phyloP scores from a whole-genome alignment of 2,113 vertebrate species.

The Xyrauchen texanus region DNA sequence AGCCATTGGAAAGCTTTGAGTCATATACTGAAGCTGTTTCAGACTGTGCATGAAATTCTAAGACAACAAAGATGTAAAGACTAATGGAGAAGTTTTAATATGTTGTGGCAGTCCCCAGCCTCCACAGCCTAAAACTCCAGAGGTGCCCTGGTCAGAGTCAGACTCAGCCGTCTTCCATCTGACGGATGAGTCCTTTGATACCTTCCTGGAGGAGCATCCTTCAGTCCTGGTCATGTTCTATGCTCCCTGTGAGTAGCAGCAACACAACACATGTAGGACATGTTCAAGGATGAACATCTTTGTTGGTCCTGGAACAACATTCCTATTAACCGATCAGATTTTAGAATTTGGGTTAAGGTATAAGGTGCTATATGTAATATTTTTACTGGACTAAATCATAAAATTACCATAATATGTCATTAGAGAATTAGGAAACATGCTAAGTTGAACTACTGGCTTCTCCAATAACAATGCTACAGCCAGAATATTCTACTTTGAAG shows the following conservation, averaged over 20 bases:
- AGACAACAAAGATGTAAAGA: background rate
- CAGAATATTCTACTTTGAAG: too few species aligned
- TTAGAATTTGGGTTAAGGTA: too few species aligned
- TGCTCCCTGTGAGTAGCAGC: conserved; percentile 90
- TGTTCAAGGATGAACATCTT: background rate
- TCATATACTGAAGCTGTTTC: conserved; percentile 20
- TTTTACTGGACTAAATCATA: too few species aligned
- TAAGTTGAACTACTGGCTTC: too few species aligned
- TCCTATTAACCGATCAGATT: too few species aligned
- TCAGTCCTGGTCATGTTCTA: conserved; percentile 96
- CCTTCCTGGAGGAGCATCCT: conserved; percentile 91
- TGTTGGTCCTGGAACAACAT: too few species aligned
- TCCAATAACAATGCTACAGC: too few species aligned
- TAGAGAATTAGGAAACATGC: too few species aligned
- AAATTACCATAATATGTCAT: too few species aligned
- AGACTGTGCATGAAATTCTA: background rate
- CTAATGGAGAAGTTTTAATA: background rate
- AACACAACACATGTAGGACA: too few species aligned
- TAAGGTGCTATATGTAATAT: too few species aligned
- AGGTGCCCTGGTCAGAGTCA: conserved; percentile 91
- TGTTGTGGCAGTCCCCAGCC: conserved; percentile 83
- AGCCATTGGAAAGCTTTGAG: conserved; percentile 12
- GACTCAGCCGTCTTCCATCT: conserved; percentile 92
- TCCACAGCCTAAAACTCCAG: conserved; percentile 87
- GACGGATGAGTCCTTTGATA: conserved; percentile 90